These are phyloP conservation scores for Apotomis turbidana DNA, from an alignment of 2,888 invertebrate species.

Conservation along the genomic window DNA sequence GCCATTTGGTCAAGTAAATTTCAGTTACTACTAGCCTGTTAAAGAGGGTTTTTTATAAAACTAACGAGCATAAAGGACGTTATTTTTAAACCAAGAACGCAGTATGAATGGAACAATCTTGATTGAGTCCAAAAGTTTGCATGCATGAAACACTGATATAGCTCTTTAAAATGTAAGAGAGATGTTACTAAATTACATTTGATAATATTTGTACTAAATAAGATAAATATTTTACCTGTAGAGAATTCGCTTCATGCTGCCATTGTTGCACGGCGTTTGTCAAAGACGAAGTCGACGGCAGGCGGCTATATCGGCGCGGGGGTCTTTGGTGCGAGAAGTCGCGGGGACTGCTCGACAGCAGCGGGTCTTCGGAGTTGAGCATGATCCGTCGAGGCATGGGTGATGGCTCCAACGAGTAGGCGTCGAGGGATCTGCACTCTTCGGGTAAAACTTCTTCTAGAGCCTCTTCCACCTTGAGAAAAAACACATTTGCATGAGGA, in stretches of 20 bases:
- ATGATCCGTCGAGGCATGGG: conserved; percentile 92
- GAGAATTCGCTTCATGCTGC: conserved; percentile 70
- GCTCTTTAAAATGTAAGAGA: too few relatives aligned
- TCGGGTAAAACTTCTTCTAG: conserved; percentile 92
- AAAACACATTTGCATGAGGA: not conserved
- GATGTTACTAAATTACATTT: too few relatives aligned
- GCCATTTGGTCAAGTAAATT: too few relatives aligned
- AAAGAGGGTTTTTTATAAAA: too few relatives aligned
- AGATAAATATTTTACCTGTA: conserved; percentile 62
- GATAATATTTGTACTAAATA: not conserved
- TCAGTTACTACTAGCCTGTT: too few relatives aligned
- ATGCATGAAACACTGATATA: too few relatives aligned
- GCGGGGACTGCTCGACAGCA: conserved; percentile 92
- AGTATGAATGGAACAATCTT: too few relatives aligned
- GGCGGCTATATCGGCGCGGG: conserved; percentile 65
- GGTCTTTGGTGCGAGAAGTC: conserved; percentile 86
- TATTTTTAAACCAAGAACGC: too few relatives aligned
- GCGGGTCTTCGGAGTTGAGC: conserved; percentile 94
- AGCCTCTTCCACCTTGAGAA: conserved; percentile 89
- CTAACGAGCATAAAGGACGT: too few relatives aligned
- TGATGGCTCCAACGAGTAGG: conserved; percentile 86
- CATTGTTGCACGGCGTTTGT: conserved; percentile 68
- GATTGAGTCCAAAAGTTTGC: too few relatives aligned
- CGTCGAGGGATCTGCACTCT: conserved; percentile 86
- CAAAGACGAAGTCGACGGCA: conserved; percentile 54